Evolutionary conservation across 2,888 invertebrate species (phyloP).

Genomic region (Neelides folsomi): DNA sequence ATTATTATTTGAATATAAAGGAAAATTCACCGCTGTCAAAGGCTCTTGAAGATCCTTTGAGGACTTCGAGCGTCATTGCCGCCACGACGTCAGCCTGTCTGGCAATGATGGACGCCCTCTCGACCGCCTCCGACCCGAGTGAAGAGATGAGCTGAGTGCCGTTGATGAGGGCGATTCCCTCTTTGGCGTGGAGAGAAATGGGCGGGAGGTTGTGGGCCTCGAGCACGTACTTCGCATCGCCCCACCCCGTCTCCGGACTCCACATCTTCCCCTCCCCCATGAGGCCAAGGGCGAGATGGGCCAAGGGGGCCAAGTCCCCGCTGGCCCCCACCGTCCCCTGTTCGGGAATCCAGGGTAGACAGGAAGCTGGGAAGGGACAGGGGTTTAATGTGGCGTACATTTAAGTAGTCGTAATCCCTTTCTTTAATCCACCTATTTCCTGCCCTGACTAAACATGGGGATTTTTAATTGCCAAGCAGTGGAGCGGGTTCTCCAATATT

Average conservation of each 20-base stretch:
- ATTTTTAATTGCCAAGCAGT: too few relatives aligned
- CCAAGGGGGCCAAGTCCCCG: constrained; percentile 52
- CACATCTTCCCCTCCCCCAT: constrained; percentile 56
- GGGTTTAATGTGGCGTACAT: not conserved
- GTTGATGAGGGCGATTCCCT: constrained; percentile 52
- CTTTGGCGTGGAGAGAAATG: constrained; percentile 47
- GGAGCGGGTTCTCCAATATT: too few relatives aligned
- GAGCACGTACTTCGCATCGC: constrained; percentile 46
- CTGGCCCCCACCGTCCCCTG: constrained; percentile 56
- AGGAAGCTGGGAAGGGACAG: constrained; percentile 46
- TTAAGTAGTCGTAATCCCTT: not conserved
- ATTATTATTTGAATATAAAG: too few relatives aligned
- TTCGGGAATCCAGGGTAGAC: constrained; percentile 52
- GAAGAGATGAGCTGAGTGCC: constrained; percentile 55
- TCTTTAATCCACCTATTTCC: not conserved
- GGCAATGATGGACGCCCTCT: constrained; percentile 46
- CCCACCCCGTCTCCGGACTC: constrained; percentile 51
- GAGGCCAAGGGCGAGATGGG: constrained; percentile 52
- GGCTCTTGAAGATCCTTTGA: constrained; percentile 51
- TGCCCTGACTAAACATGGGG: too few relatives aligned
- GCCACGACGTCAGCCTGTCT: constrained; percentile 53
- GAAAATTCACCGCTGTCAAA: constrained; percentile 45
- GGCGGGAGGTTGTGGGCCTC: constrained; percentile 46
- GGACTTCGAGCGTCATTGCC: constrained; percentile 49
- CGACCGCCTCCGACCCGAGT: constrained; percentile 50